Conservation (phyloP, 2,113 vertebrate species). For the Phasianus colchicus region DNA sequence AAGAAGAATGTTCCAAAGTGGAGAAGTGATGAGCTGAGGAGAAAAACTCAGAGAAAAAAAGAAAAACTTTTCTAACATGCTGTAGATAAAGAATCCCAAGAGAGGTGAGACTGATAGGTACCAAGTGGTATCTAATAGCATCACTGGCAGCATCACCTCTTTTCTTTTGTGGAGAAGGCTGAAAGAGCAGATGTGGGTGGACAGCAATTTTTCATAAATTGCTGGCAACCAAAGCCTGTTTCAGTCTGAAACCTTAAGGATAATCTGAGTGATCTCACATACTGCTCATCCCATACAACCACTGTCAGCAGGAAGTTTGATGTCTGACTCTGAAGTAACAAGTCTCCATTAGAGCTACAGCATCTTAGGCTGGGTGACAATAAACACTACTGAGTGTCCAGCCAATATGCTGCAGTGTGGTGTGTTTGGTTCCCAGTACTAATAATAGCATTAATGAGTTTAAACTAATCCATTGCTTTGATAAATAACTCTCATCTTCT, state of each 20-base stretch:
- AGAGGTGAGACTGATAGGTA: neutral
- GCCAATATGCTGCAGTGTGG: neutral
- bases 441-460: neutral
- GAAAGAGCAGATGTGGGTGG: neutral
- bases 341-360: neutral
- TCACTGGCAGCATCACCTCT: neutral
- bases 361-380: neutral
- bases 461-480: neutral
- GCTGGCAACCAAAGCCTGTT: neutral
- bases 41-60: neutral
- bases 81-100: neutral
- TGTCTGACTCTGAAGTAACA: neutral
- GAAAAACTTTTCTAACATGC: neutral
- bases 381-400: neutral
- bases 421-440: neutral
- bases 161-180: neutral
- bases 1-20: neutral
- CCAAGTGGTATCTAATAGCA: neutral
- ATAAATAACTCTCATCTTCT: conserved; percentile 5
- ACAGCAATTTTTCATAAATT: neutral
- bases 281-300: neutral
- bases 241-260: neutral
- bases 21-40: neutral
- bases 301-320: neutral
- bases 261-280: neutral